These are phyloP conservation scores for Labrus mixtus DNA, from an alignment of 2,113 vertebrate genomes.

Conservation along the genomic window DNA sequence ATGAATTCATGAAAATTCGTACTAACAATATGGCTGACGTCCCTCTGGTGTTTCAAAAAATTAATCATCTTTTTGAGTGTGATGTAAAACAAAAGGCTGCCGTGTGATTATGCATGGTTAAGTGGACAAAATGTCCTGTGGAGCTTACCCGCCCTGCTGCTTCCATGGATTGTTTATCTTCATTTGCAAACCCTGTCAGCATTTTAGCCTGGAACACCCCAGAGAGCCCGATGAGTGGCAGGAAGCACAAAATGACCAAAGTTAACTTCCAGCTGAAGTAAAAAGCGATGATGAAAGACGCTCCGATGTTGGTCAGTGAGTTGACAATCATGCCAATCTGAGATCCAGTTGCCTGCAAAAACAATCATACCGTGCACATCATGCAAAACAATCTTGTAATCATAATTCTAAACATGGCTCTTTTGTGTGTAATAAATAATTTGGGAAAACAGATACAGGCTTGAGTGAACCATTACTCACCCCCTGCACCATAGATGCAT, in stretches of 20 bases:
- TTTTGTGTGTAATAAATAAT: background rate
- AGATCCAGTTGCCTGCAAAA: constrained; percentile 82
- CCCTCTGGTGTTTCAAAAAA: too few species aligned
- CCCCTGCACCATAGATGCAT: constrained; percentile 85
- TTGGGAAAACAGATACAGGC: background rate
- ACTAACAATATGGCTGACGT: too few species aligned
- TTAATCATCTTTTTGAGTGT: too few species aligned
- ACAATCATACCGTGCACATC: constrained; percentile 1
- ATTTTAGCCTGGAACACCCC: constrained; percentile 82
- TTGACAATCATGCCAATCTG: constrained; percentile 86
- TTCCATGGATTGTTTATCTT: constrained; percentile 83
- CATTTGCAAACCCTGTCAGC: constrained; percentile 83
- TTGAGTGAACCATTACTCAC: constrained; percentile 57
- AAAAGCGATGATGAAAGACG: constrained; percentile 83
- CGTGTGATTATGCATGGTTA: background rate
- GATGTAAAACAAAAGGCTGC: background rate
- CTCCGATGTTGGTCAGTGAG: constrained; percentile 82
- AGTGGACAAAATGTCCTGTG: background rate
- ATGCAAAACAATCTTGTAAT: background rate
- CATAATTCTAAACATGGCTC: background rate
- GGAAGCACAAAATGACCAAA: constrained; percentile 83
- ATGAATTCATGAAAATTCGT: too few species aligned
- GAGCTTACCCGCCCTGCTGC: constrained; percentile 79
- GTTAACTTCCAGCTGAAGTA: constrained; percentile 86
- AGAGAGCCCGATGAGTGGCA: constrained; percentile 81